Percentiles rank a stretch among this genome's conserved stretches.
These are phyloP conservation scores for Aphrocallistes beatrix DNA, from an alignment of 37 sponge, comb jelly and placozoan species.

Conservation along the genomic window DNA sequence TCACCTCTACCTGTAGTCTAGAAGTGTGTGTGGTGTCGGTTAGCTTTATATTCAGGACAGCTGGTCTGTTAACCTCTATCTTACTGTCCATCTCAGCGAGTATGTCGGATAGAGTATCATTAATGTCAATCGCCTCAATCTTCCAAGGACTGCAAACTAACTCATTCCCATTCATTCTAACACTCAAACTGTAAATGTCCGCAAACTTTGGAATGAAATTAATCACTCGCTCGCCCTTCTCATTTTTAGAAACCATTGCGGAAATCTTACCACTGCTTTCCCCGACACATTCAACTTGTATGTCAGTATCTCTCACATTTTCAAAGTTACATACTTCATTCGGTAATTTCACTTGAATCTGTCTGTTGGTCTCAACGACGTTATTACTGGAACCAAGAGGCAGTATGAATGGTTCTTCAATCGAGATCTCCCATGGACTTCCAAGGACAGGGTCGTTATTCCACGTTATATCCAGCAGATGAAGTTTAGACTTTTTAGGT, in stretches of 20 bases:
- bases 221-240: neutral
- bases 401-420: neutral
- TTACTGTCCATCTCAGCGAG: neutral
- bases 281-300: neutral
- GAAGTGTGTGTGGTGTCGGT: neutral
- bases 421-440: neutral
- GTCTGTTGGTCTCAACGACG: slow-evolving; percentile 16
- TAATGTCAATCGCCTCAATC: slow-evolving; percentile 1
- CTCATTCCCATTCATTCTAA: neutral
- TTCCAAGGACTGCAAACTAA: neutral
- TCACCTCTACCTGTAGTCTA: neutral
- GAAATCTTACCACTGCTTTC: neutral
- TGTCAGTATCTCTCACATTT: slow-evolving; percentile 2
- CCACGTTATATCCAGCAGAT: neutral
- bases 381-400: neutral
- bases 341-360: neutral
- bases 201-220: slow-evolving; percentile 9
- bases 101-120: neutral
- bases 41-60: neutral
- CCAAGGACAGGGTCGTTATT: neutral
- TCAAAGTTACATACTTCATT: neutral
- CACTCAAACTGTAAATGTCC: neutral
- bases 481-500: neutral
- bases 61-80: neutral
- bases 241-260: neutral